Base-by-base conservation (phyloP, 2,888 invertebrate species). In the Zele albiditarsus region DNA sequence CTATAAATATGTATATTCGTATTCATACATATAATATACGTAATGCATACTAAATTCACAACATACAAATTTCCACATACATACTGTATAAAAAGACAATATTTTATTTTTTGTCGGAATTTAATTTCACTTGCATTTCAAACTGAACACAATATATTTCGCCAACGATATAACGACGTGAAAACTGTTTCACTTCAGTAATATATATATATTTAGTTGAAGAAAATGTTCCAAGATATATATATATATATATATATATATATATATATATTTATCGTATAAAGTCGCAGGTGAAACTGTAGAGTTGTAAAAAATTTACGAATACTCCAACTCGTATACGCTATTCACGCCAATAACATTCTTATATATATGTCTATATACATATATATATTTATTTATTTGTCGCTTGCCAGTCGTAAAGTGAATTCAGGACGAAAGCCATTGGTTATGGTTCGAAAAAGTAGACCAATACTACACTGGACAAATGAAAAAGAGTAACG, bases 281-380 rank as follows among this genome's bases (percentile, higher is more conserved):
- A 72, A 72, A 79, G 78, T 80, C 80, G 76, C 79, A 78, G 77
- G 80, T 79, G 80, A 80, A 80, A 79, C 74, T 69, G 77, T 79
- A 77, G 67, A 71, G 67, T 63, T 20, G 53, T 53, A 53, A 71
- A 71, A 77, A 62, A 70, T 62, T 72, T 66, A 72, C 66, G 66
- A 73, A 73, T 73, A 42, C 66, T 73, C 28, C 42, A 46, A 42
- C 20, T 20, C 20, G 53, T 53, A 53, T 20, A 53, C 20, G 53
- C 46, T n/a, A 46, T 12, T 12, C 46, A 46, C n/a, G n/a, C 53
- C 23, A 53, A 53, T 20, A 53, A 20, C 53, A 53, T 20, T n/a
- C 8, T n/a, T 53, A 20, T 46, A 46, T 46, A 46, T 16, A 46
- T 38, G 12, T 31, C n/a, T n/a, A n/a, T 42, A 42, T 33, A 33